Base-by-base conservation (phyloP, 2,113 vertebrate genomes). In the Echinops telfairi region DNA sequence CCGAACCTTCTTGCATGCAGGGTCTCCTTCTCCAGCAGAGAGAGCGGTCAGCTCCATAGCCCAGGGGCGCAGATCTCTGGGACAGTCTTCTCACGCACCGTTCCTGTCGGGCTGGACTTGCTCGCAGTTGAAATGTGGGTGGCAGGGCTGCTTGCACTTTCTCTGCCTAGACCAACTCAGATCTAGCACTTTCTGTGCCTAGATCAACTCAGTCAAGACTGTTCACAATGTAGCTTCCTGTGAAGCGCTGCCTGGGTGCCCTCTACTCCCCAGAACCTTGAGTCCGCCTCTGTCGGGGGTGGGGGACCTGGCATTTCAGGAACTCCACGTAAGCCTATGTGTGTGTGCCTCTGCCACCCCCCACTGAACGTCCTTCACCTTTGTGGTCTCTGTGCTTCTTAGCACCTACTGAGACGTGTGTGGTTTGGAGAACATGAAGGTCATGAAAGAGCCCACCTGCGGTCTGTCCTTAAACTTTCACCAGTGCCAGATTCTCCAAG, bases 401-500 rank as follows among this genome's bases (percentile, higher is more conserved):
- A 84, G 36, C 71, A 83, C 33, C 22, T 60, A 17, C 12, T 57
- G 60, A 53, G 36, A 58, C 47, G 73, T 87, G 62, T 87, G 31
- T 88, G 6, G 75, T 96, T 93, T 62, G 85, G 29, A 85, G 66
- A 73, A 53, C 70, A 11, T 14, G 71, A 86, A 83, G 15, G 19
- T 20, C 29, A 58, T 9, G 15, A 38, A 91, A 90, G 90, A 60
- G 43, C 43, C 12, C 81, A 58, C 58, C 19, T 19, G 83, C 62
- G 83, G 15, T 88, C 2, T 78, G 23, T 89, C 89, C 92, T 79
- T 88, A 31, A 78, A 23, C 33, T 86, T 92, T 91, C 62, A 87
- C 62, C 92, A 88, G 82, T 36, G 4, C 29, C 80, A 38, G 29
- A 75, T 64, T 71, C 64, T 15, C 78, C 43, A 4, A 83, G 80